phyloP scores from a whole-genome alignment of 2,113 vertebrate species.

The Zosterops lateralis region DNA sequence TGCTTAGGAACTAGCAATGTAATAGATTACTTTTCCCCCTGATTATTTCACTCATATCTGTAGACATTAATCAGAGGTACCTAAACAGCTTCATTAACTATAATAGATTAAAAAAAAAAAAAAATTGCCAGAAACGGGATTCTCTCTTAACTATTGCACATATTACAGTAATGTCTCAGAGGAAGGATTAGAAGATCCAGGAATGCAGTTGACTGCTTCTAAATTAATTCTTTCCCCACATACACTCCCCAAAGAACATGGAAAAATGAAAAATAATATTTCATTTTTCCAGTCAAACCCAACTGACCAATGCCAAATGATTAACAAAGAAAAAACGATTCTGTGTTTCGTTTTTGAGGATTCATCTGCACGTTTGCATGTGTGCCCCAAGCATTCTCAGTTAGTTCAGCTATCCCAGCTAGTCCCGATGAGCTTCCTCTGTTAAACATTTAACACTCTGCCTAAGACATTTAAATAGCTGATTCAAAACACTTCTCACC shows the following conservation, averaged over 20 bases:
- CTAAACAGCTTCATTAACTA: slow-evolving; percentile 37
- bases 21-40: not conserved
- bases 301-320: slow-evolving; percentile 15
- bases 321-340: not conserved
- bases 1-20: slow-evolving; percentile 2
- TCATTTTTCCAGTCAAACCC: not conserved
- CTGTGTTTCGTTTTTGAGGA: slow-evolving; percentile 25
- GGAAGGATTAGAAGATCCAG: not conserved
- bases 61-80: slow-evolving; percentile 37
- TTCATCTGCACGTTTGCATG: slow-evolving; percentile 29
- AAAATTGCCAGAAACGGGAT: slow-evolving; percentile 27
- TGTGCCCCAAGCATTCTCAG: not conserved
- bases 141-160: not conserved
- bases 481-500: slow-evolving; percentile 37
- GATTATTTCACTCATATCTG: slow-evolving; percentile 1
- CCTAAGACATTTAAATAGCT: slow-evolving; percentile 12
- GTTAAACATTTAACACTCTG: slow-evolving; percentile 19
- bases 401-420: slow-evolving; percentile 30
- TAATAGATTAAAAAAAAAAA: slow-evolving; percentile 3
- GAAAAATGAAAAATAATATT: slow-evolving; percentile 26
- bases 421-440: not conserved
- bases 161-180: slow-evolving; percentile 2
- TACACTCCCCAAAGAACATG: not conserved
- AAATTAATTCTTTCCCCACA: not conserved
- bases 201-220: slow-evolving; percentile 1